phyloP scores from a whole-genome alignment of 2,113 vertebrate genomes.

The Sylvicapra grimmia region DNA sequence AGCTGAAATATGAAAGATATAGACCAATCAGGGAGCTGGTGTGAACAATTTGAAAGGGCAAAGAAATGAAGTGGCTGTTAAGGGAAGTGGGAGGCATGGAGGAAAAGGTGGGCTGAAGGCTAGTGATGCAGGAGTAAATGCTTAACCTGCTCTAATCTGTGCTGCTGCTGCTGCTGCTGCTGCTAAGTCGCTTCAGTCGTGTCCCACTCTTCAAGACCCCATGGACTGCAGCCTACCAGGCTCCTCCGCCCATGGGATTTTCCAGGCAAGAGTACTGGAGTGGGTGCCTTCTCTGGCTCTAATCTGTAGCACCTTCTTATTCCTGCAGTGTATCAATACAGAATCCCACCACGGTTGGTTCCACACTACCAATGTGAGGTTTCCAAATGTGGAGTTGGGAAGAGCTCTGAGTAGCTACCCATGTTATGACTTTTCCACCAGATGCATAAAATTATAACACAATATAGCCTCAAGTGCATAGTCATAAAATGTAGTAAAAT shows the following conservation, averaged over 20 bases:
- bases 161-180: too few relatives aligned
- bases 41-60: not conserved
- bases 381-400: not conserved
- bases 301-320: not conserved
- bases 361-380: too few relatives aligned
- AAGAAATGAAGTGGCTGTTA: not conserved
- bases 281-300: not conserved
- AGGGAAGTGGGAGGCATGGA: not conserved
- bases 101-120: not conserved
- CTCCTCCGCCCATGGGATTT: too few relatives aligned
- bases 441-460: not conserved
- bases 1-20: not conserved
- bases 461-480: not conserved
- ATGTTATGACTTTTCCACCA: not conserved
- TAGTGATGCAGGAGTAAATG: not conserved
- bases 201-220: too few relatives aligned
- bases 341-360: not conserved
- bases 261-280: too few relatives aligned
- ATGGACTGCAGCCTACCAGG: too few relatives aligned
- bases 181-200: too few relatives aligned
- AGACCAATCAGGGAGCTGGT: not conserved
- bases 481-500: not conserved
- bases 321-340: not conserved
- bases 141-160: not conserved
- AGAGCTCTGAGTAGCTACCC: not conserved